Evolutionary conservation across 2,797 vertebrate genomes (phyloP), one percentile per base, ranked within the genome.

Genomic region (Neostethus bicornis): DNA sequence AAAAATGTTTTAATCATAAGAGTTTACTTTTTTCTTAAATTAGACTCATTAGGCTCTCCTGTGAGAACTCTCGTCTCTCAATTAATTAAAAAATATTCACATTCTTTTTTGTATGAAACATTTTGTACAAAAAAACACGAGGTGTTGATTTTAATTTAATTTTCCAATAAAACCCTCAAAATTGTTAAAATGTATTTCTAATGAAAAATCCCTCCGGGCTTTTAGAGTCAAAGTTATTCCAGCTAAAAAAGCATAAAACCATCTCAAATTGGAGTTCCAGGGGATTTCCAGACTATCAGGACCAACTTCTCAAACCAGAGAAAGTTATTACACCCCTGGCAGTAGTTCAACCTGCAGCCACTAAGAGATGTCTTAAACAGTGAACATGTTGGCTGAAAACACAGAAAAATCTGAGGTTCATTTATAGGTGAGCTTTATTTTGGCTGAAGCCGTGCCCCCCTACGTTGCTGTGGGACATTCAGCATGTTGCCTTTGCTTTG

Each of bases 401-500:
- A n/a, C n/a, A 29, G 21, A 16, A 3, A 31, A 37, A 8, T 2
- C 0, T 16, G 20, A 29, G 5, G 12, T 32, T 48, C 1, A 5
- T 17, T 46, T 25, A 46, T 32, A 53, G 20, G 8, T 7, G 17
- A 28, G 19, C 39, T 21, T 51, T 4, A 2, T 49, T 37, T 52
- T 47, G 21, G 52, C 63, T 39, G 3, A 0, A 0, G 12, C 12
- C n/a, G n/a, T n/a, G 4, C 11, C 10, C 28, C n/a, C 19, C 37
- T 24, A 35, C 21, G 42, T 50, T 29, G 17, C 46, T n/a, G 20
- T 52, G 37, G 68, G 55, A n/a, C 9, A 13, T 64, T 73, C 49
- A 72, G 31, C 70, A 61, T 23, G 59, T 49, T 61, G 57, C 51
- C 50, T 84, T 31, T 85, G 56, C 81, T 44, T 16, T 56, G 70